Evolutionary conservation across 2,888 invertebrate genomes (phyloP), one percentile per base, ranked within the genome.

Genomic region (Pyrrhosoma nymphula): DNA sequence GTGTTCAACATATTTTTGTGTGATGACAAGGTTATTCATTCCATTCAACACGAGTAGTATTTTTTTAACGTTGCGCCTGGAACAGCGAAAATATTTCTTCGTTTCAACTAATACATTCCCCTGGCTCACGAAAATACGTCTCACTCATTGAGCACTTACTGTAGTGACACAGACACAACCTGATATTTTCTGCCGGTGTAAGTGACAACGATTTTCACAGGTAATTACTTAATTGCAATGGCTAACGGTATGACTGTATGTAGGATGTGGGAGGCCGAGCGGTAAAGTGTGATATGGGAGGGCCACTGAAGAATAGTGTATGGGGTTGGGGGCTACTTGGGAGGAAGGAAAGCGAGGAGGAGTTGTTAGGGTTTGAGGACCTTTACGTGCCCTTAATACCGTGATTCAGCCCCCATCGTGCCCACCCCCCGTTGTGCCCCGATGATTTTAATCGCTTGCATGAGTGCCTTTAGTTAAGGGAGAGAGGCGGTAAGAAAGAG

Each of bases 371-470:
- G 69, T 26, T 23, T 23, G 82, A 82, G 82, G 69, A n/a, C 20
- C n/a, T 69, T 26, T 26, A 60, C 82, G 82, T 82, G 82, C 82
- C 35, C 82, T 82, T 39, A 47, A 93, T 20, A 23, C 93, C 91
- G n/a, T 55, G 35, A 6, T 35, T 89, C 89, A 55, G 3, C 55
- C 89, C 88, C 18, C 69, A 23, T 23, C 69, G 1, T 18, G 26
- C 82, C 82, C 18, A 16, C 69, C 10, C 47, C 18, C 16, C 93
- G 69, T 93, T 93, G 93, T 93, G 69, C 75, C 69, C 47, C 47
- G 93, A 93, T 93, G 93, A 93, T 93, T 93, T 82, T 93, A 47
- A 93, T 93, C 93, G 93, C n/a, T 47, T 39, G 91, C 91, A 91
- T 91, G 91, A 91, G 91, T 91, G 91, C 63, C 63, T 39, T 60